Percentiles rank a stretch among this genome's conserved stretches.
phyloP scores from a whole-genome alignment of 1,140 invertebrate genomes.

The Chionoecetes opilio region DNA sequence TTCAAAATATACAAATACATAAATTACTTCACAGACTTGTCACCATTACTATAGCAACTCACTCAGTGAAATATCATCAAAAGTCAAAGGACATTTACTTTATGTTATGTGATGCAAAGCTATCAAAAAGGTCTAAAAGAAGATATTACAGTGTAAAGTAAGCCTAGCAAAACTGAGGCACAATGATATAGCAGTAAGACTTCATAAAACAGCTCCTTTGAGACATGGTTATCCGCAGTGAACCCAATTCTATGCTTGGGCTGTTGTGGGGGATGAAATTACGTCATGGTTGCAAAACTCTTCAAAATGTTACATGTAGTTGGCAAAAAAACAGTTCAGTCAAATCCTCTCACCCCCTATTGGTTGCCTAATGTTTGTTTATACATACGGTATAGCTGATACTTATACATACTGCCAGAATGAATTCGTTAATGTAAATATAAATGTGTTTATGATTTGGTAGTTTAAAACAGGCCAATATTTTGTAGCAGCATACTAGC shows the following conservation, averaged over 20 bases:
- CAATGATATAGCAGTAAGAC: background rate
- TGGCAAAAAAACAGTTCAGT: background rate
- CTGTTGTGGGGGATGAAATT: background rate
- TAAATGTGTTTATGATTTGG: slow-evolving; percentile 31
- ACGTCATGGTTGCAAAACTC: slow-evolving; percentile 8
- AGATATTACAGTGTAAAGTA: background rate
- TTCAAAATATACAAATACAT: background rate
- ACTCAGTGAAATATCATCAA: background rate
- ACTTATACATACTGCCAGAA: slow-evolving; percentile 14
- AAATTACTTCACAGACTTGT: background rate
- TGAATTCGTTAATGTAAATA: background rate
- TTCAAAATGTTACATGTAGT: background rate
- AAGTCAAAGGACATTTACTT: background rate
- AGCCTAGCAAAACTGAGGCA: background rate
- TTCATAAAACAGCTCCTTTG: background rate
- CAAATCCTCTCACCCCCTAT: background rate
- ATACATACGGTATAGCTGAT: slow-evolving; percentile 11
- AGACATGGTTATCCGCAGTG: background rate
- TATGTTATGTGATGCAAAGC: background rate
- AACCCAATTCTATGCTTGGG: background rate
- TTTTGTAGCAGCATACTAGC: slow-evolving; percentile 13
- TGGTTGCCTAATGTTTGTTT: background rate
- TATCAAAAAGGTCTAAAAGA: background rate
- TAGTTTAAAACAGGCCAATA: slow-evolving; percentile 6
- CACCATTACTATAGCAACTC: background rate